Evolutionary conservation across 2,113 vertebrate species (phyloP).

Genomic region (Aldabrachelys gigantea): DNA sequence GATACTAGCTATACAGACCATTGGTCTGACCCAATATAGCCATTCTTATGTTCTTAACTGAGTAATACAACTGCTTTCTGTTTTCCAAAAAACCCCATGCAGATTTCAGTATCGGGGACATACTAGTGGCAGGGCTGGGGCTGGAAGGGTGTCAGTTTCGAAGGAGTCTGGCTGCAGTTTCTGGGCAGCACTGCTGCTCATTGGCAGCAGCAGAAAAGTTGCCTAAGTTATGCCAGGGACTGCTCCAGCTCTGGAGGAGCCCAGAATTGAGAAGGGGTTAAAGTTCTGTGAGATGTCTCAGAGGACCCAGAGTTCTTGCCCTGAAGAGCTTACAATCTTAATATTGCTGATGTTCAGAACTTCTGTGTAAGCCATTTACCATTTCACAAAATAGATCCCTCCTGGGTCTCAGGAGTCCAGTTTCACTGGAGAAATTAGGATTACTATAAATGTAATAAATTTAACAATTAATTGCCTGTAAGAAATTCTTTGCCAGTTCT

Average conservation of each 20-base stretch:
- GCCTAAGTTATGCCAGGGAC: not conserved
- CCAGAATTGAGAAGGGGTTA: not conserved
- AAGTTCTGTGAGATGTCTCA: not conserved
- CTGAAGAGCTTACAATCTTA: not conserved
- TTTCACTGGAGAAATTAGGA: not conserved
- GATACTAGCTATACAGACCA: not conserved
- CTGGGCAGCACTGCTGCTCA: not conserved
- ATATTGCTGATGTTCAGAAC: not conserved
- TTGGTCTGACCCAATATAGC: not conserved
- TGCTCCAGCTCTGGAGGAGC: not conserved
- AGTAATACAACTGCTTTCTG: not conserved
- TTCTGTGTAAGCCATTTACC: not conserved
- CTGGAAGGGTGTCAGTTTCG: not conserved
- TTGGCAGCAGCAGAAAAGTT: not conserved
- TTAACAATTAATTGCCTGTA: not conserved
- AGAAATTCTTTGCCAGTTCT: not conserved
- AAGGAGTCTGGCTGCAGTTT: not conserved
- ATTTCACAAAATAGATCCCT: not conserved
- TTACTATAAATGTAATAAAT: not conserved
- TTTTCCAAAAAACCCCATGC: fast-evolving
- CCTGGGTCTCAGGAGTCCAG: not conserved
- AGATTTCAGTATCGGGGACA: not conserved
- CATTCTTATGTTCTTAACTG: not conserved
- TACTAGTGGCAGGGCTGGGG: not conserved
- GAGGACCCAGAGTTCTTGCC: not conserved